Base-by-base conservation (phyloP, 1,140 invertebrate genomes). In the Triops cancriformis region DNA sequence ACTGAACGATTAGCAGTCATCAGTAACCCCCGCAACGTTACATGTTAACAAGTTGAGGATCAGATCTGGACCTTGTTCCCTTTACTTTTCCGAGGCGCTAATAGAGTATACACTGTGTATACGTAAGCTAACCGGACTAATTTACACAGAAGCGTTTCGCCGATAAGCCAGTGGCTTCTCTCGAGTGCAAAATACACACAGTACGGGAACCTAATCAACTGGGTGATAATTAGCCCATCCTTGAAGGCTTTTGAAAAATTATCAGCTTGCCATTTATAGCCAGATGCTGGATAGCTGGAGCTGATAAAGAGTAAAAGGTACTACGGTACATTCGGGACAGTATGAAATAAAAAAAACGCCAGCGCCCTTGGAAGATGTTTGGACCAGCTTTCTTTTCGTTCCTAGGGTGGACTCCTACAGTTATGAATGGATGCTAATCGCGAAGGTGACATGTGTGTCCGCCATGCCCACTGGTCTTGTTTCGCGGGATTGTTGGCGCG, bases 391-490 rank as follows among this genome's bases (percentile, higher is more conserved):
- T 37, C 7, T 37, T 37, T 37, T 37, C 31, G 7, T 37, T 4
- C 31, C 31, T 7, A 4, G 31, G 7, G 31, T 37, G 7, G 7
- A 37, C 31, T 37, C 31, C 2, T 37, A 37, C 31, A 37, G 51
- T 64, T 64, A 64, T 64, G 51, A 64, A 64, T 18, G 51, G 51
- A 64, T 64, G 51, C 51, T 64, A 64, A 45, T 64, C 51, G 51
- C 23, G n/a, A 64, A 64, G 51, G 51, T 64, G 51, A 23, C 51
- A 64, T 64, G 14, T 64, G 51, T 64, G 51, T 64, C 51, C 51
- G 51, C 51, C 51, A 64, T 64, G 51, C 18, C 51, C 51, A n/a
- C 0, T 64, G 51, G 51, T 23, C 51, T 64, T 64, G 51, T 64
- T 64, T 64, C 51, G 51, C 51, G 51, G 51, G 51, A 64, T 64